Evolutionary conservation across 1,140 invertebrate species (phyloP).

Genomic region (Grapholita molesta): DNA sequence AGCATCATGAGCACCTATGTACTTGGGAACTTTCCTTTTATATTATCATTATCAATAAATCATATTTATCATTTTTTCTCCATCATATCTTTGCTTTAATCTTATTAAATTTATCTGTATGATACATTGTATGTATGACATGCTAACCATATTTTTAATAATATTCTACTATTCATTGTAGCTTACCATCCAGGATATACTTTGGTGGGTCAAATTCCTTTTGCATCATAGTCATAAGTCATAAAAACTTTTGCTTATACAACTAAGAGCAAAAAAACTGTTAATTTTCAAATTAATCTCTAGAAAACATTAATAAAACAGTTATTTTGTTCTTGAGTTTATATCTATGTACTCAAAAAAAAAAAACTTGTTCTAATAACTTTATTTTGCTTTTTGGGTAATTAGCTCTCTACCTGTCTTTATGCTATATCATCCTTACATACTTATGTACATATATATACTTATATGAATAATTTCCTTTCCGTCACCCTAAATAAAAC

Average conservation of each 20-base stretch:
- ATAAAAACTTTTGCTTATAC: no score
- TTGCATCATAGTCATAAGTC: constrained; percentile 6
- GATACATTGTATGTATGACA: background rate
- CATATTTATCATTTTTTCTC: background rate
- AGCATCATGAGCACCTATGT: background rate
- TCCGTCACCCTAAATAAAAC: no score
- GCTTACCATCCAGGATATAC: constrained; percentile 13
- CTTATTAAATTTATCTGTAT: background rate
- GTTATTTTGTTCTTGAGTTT: no score
- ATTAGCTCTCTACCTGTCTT: background rate
- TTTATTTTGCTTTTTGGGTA: background rate
- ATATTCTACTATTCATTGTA: constrained; percentile 15
- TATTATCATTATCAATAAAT: background rate
- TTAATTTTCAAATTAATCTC: no score
- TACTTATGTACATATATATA: no score
- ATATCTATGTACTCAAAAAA: no score
- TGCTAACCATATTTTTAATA: constrained; percentile 18
- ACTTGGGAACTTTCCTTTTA: no score
- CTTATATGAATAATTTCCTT: no score
- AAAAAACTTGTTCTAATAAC: background rate
- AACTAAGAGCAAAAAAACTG: no score
- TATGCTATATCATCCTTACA: background rate
- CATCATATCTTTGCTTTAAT: background rate
- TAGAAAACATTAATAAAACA: no score
- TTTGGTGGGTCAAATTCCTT: constrained; percentile 5